Evolutionary conservation across 1,140 invertebrate species (phyloP).

Genomic region (Dreissena polymorpha): DNA sequence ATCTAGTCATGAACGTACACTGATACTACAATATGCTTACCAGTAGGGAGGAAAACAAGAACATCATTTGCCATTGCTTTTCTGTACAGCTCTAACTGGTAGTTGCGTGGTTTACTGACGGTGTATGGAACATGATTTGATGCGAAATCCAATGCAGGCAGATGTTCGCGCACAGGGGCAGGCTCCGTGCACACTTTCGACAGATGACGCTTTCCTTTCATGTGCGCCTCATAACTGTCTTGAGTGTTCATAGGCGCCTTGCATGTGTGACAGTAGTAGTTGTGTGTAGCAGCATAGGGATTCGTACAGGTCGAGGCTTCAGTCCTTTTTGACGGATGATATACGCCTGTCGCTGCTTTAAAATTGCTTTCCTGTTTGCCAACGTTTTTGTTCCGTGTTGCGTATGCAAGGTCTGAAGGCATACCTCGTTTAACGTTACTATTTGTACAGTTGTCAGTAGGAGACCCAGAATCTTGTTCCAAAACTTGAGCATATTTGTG

Average conservation of each 20-base stretch:
- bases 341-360: too few species aligned
- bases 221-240: slow-evolving; percentile 60
- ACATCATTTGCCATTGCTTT: slow-evolving; percentile 69
- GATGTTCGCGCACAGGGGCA: slow-evolving; percentile 53
- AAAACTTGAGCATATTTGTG: too few species aligned
- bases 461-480: background rate
- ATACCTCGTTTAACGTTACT: background rate
- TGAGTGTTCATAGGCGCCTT: slow-evolving; percentile 66
- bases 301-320: too few species aligned
- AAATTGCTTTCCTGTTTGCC: background rate
- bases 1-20: too few species aligned
- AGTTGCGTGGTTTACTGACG: slow-evolving; percentile 64
- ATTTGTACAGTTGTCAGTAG: too few species aligned
- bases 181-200: slow-evolving; percentile 58
- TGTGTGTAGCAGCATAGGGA: slow-evolving; percentile 43
- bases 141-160: slow-evolving; percentile 23
- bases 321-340: too few species aligned
- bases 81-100: slow-evolving; percentile 72
- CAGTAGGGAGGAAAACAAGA: slow-evolving; percentile 76
- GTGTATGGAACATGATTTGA: slow-evolving; percentile 37
- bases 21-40: slow-evolving; percentile 51
- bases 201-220: slow-evolving; percentile 62
- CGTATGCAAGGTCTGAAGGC: slow-evolving; percentile 38
- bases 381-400: slow-evolving; percentile 13
- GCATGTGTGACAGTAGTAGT: slow-evolving; percentile 67